A percentile compares a stretch with the other conserved stretches of the same genome.
Conservation (phyloP, 2,888 invertebrate genomes). For the Ellobium chinense region DNA sequence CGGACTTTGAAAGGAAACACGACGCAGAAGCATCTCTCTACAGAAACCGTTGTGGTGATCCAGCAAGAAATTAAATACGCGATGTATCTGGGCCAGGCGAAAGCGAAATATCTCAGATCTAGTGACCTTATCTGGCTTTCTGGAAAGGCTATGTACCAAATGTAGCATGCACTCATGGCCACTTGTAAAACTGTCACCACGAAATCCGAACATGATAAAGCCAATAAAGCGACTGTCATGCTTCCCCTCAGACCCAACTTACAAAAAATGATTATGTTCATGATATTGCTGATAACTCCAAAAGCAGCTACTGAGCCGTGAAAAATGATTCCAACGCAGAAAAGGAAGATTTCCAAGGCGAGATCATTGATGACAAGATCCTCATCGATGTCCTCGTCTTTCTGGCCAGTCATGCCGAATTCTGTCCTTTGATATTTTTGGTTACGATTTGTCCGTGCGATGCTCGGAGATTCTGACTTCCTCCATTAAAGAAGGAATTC, state of each 20-base stretch:
- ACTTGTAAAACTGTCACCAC: not conserved
- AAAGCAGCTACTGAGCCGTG: not conserved
- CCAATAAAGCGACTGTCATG: not conserved
- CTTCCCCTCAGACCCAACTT: constrained; percentile 2
- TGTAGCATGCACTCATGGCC: not conserved
- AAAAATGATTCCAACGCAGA: not conserved
- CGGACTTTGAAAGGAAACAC: constrained; percentile 4
- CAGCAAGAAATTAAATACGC: not conserved
- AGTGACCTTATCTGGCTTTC: not conserved
- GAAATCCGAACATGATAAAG: not conserved
- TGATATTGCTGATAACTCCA: not conserved
- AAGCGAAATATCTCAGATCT: not conserved
- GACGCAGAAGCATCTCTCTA: constrained; percentile 25
- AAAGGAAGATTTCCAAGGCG: not conserved
- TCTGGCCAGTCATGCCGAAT: no score
- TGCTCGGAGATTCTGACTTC: no score
- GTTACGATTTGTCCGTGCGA: no score
- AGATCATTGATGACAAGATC: not conserved
- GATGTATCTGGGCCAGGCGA: not conserved
- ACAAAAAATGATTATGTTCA: not conserved
- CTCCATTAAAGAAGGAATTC: no score
- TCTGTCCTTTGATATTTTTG: no score
- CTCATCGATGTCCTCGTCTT: no score
- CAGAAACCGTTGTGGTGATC: not conserved
- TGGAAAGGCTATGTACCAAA: not conserved